A percentile compares a stretch with the other conserved stretches of the same genome.
These are phyloP conservation scores for Paracentrotus lividus DNA, from an alignment of 53 echinoderm and acorn worm genomes.

Conservation along the genomic window DNA sequence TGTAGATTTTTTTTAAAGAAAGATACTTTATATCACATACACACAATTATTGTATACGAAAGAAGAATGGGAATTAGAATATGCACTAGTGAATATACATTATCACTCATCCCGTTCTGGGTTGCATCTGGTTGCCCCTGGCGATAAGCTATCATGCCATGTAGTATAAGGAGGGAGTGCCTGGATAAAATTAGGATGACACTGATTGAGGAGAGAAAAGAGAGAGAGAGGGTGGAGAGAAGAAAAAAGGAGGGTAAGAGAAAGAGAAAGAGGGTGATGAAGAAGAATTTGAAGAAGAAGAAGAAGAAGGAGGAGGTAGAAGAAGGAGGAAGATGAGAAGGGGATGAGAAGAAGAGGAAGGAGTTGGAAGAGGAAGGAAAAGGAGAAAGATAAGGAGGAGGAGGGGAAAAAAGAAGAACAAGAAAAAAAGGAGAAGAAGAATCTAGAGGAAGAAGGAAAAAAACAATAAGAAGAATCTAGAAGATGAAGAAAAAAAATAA, in stretches of 20 bases:
- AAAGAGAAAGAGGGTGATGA: background rate
- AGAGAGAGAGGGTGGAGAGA: too few species aligned
- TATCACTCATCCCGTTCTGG: background rate
- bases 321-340: background rate
- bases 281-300: background rate
- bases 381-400: background rate
- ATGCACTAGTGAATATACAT: background rate
- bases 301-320: background rate
- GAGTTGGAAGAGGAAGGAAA: background rate
- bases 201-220: background rate
- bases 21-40: too few species aligned
- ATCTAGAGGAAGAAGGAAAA: too few species aligned
- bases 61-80: background rate
- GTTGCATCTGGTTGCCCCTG: constrained; percentile 24
- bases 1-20: too few species aligned
- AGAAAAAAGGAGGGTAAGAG: background rate
- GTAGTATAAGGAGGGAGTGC: background rate
- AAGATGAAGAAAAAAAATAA: too few species aligned
- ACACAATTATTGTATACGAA: background rate
- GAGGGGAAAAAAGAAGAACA: background rate
- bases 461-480: too few species aligned
- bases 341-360: background rate
- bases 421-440: too few species aligned
- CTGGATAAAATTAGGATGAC: background rate
- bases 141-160: background rate